These are phyloP conservation scores for Stratiomys singularior DNA, from an alignment of 2,888 invertebrate genomes.

Conservation along the genomic window DNA sequence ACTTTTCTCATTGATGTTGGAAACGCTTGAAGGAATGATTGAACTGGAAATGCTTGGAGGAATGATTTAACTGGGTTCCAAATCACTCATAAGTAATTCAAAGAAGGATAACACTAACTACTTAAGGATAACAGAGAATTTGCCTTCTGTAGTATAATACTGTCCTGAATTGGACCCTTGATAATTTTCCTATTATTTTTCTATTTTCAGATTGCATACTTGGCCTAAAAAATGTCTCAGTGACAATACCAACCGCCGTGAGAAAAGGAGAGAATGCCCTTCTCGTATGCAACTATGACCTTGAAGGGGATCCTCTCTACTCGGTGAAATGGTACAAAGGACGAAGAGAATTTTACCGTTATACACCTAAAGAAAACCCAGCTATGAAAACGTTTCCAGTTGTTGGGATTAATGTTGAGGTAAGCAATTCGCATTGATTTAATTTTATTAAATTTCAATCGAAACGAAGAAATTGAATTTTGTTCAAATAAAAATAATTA, in stretches of 20 bases:
- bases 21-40: too few relatives aligned
- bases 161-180: too few relatives aligned
- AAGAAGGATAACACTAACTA: too few relatives aligned
- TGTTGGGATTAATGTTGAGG: conserved; percentile 80
- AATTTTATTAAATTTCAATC: neutral
- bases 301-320: conserved; percentile 80
- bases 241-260: conserved; percentile 74
- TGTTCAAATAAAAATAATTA: neutral
- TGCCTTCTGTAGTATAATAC: too few relatives aligned
- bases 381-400: conserved; percentile 77
- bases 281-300: conserved; percentile 78
- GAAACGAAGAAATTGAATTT: too few relatives aligned
- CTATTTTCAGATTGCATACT: conserved; percentile 49
- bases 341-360: conserved; percentile 83
- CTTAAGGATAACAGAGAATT: too few relatives aligned
- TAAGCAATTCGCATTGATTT: conserved; percentile 66
- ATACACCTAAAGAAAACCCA: conserved; percentile 77
- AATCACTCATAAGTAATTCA: too few relatives aligned
- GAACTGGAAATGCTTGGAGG: too few relatives aligned
- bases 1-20: too few relatives aligned
- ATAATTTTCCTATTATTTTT: too few relatives aligned
- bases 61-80: too few relatives aligned
- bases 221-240: conserved; percentile 71
- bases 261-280: conserved; percentile 72
- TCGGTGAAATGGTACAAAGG: conserved; percentile 90